Conservation (phyloP, 2,113 vertebrate species). For the Seriola dumerili region DNA sequence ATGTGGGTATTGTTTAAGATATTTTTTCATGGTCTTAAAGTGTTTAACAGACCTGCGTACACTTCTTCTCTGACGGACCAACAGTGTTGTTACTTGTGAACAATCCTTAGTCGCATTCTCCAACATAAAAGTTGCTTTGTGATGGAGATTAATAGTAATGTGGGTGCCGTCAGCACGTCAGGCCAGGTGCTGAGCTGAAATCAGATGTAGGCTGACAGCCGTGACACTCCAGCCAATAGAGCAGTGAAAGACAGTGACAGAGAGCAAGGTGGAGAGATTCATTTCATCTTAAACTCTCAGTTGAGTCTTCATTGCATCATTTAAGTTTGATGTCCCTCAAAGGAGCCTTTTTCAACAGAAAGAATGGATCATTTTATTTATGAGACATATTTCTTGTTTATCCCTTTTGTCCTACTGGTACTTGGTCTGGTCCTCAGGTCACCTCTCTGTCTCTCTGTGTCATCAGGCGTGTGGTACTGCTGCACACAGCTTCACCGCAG, state of each 20-base stretch:
- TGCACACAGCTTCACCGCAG: conserved; percentile 53
- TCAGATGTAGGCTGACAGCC: conserved; percentile 45
- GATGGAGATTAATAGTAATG: conserved; percentile 51
- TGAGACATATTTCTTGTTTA: not conserved
- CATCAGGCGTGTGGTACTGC: conserved; percentile 39
- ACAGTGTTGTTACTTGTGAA: conserved; percentile 13
- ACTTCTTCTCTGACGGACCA: not conserved
- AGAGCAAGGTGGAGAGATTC: not conserved
- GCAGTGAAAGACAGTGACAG: conserved; percentile 15
- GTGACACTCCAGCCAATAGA: conserved; percentile 32
- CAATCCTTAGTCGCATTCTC: not conserved
- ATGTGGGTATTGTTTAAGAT: not conserved
- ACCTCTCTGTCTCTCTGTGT: conserved; percentile 34
- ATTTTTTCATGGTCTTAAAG: not conserved
- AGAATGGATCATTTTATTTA: conserved; percentile 23
- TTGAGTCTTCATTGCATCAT: conserved; percentile 12
- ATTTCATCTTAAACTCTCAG: conserved; percentile 27
- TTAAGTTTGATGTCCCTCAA: conserved; percentile 29
- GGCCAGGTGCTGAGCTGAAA: conserved; percentile 55
- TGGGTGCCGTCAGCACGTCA: conserved; percentile 25
- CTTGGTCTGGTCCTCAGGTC: conserved; percentile 43
- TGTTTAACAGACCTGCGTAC: not conserved
- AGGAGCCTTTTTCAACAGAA: conserved; percentile 15
- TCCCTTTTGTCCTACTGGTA: conserved; percentile 8
- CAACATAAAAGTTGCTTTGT: conserved; percentile 54